Evolutionary conservation across 2,113 vertebrate genomes (phyloP), one percentile per base, ranked within the genome.

Genomic region (Anolis sagrei): DNA sequence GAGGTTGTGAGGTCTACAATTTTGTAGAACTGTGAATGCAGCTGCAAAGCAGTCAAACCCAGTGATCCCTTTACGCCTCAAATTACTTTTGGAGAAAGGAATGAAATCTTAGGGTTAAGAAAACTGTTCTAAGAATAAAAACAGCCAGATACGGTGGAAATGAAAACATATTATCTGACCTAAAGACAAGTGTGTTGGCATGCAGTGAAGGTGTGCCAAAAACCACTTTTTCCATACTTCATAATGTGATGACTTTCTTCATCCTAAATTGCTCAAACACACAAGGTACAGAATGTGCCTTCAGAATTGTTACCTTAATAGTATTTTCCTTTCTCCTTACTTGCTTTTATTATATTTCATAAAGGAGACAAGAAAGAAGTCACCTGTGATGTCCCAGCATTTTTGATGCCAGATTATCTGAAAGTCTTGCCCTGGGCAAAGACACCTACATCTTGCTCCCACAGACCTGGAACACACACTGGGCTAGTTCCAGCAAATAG

Each of bases 401-500:
- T 54, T 3, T 83, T 16, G 7, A 66, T 87, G 44, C 48, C 75
- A 34, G 7, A 70, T 54, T 1, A 32, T 39, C 81, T 44, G 36
- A n/a, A 58, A 73, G 32, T 23, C 25, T 36, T 29, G 6, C 49
- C 34, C 21, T 5, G 21, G 29, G 27, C 76, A 75, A 49, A 89
- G 82, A 85, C 21, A 84, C 1, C 62, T 69, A 29, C 1, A 0
- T 64, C 85, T 86, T 81, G 32, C 49, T 88, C 86, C 54, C 39
- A 88, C 25, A 64, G 29, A 48, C 27, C 64, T 82, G 36, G 25
- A 84, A 68, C 34, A n/a, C 27, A 70, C 21, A 39, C n/a, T 85
- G 69, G 73, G 61, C 48, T 68, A 21, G 70, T 25, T 73, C 34
- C 19, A 34, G 58, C 44, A 82, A 73, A 36, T 36, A 34, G 51